Conservation (phyloP, 2,797 vertebrate species). For the Rhinophrynus dorsalis region DNA sequence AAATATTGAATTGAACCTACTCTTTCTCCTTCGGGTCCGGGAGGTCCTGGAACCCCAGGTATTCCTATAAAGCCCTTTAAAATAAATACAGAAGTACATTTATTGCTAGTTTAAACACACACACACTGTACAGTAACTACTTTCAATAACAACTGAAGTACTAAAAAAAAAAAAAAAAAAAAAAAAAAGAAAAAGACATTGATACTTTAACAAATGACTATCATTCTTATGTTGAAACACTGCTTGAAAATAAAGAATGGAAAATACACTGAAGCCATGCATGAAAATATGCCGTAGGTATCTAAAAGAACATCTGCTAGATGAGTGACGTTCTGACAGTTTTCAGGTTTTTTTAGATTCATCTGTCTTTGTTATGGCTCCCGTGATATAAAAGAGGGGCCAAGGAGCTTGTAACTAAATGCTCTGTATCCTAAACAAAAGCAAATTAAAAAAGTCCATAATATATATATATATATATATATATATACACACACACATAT, state of each 20-base stretch:
- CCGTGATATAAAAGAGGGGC: neutral
- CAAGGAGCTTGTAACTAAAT: too few relatives aligned
- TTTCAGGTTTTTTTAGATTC: too few relatives aligned
- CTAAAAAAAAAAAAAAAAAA: neutral
- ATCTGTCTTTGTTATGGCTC: too few relatives aligned
- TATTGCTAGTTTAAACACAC: constrained; percentile 18
- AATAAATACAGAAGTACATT: constrained; percentile 27
- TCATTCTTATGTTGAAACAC: neutral
- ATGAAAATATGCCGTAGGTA: constrained; percentile 24
- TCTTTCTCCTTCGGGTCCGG: constrained; percentile 87
- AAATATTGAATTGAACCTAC: constrained; percentile 67
- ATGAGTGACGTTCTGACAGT: neutral
- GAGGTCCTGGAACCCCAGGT: constrained; percentile 83
- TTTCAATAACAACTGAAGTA: neutral
- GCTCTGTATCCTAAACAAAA: too few relatives aligned
- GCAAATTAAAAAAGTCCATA: too few relatives aligned
- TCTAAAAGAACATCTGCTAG: constrained; percentile 17
- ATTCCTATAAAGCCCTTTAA: constrained; percentile 93
- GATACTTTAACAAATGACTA: neutral
- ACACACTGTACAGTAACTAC: neutral
- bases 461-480: too few relatives aligned
- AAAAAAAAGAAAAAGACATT: constrained; percentile 10
- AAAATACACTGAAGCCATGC: constrained; percentile 19
- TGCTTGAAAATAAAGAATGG: constrained; percentile 20
- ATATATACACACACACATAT: too few relatives aligned